Conservation (phyloP, 1,140 invertebrate genomes). For the Drosophila rufa region DNA sequence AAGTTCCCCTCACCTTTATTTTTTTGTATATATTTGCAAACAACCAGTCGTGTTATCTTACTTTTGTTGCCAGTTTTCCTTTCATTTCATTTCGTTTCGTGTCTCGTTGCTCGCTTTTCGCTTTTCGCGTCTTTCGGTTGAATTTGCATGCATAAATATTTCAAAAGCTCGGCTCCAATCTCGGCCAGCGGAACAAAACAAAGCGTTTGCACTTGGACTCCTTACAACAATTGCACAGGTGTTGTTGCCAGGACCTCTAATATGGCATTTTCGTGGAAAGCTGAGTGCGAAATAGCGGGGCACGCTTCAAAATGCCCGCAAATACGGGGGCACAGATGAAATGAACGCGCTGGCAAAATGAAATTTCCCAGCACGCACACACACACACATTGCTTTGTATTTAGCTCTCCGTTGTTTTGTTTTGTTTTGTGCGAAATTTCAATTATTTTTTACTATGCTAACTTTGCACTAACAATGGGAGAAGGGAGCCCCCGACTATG, state of each 20-base stretch:
- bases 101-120: slow-evolving; percentile 2
- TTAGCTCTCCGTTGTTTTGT: slow-evolving; percentile 9
- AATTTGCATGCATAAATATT: slow-evolving; percentile 79
- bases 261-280: slow-evolving; percentile 21
- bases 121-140: slow-evolving; percentile 39
- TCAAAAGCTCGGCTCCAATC: slow-evolving; percentile 56
- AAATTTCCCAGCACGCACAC: slow-evolving; percentile 55
- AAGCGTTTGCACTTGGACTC: slow-evolving; percentile 50
- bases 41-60: slow-evolving; percentile 26
- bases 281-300: slow-evolving; percentile 14
- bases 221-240: slow-evolving; percentile 46
- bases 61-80: slow-evolving; percentile 24
- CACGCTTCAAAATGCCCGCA: slow-evolving; percentile 45
- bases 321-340: slow-evolving; percentile 60
- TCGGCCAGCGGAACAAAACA: slow-evolving; percentile 37
- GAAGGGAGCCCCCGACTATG: background rate
- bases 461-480: slow-evolving; percentile 7
- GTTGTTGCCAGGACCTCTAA: slow-evolving; percentile 23
- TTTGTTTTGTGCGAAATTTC: slow-evolving; percentile 63
- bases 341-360: slow-evolving; percentile 63
- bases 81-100: slow-evolving; percentile 39
- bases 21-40: background rate
- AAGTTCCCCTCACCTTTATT: background rate
- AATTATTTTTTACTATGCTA: slow-evolving; percentile 63
- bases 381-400: slow-evolving; percentile 1